Evolutionary conservation across 2,113 vertebrate species (phyloP), one percentile per base, ranked within the genome.

Genomic region (Oxyruncus cristatus): DNA sequence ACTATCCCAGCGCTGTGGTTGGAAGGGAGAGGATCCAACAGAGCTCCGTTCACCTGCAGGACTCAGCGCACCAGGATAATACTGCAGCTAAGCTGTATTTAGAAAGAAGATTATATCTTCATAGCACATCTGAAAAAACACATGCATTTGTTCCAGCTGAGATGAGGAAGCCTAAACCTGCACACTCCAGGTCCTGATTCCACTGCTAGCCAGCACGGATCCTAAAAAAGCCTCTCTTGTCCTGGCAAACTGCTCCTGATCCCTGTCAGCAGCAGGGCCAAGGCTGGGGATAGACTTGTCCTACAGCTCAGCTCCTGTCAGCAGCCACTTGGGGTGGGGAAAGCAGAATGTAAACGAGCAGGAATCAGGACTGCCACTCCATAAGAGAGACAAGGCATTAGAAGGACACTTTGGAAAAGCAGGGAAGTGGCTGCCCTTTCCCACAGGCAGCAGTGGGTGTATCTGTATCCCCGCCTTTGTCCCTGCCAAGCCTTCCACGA

Each of bases 121-220:
- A 2, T 0, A 46, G 42, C 32, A 18, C 1, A 0, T 50, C 39
- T 35, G 44, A 6, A 75, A 75, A 85, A 94, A 35, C 5, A 2
- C 0, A 0, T 27, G 37, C 5, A 1, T 42, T 35, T 24, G 9
- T 11, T 37, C 30, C 58, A n/a, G 62, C 27, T 14, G 56, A 68
- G 41, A 22, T 5, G 33, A 30, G 65, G 42, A 56, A 61, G 27
- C 3, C 44, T 8, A 42, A 91, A 71, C 44, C 72, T 35, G 35
- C 56, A 32, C 5, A 0, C 9, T 11, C 1, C 3, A 65, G 58
- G 5, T 44, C 28, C 67, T 37, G 52, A 39, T 20, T 18, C 28
- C 22, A 19, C 49, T 92, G 39, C 52, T 52, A 35, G 30, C 16
- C 70, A 80, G 16, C 41, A 16, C 0, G 4, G 17, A 50, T 8